Conservation (phyloP, 2,113 vertebrate species). For the Microtus montanus region DNA sequence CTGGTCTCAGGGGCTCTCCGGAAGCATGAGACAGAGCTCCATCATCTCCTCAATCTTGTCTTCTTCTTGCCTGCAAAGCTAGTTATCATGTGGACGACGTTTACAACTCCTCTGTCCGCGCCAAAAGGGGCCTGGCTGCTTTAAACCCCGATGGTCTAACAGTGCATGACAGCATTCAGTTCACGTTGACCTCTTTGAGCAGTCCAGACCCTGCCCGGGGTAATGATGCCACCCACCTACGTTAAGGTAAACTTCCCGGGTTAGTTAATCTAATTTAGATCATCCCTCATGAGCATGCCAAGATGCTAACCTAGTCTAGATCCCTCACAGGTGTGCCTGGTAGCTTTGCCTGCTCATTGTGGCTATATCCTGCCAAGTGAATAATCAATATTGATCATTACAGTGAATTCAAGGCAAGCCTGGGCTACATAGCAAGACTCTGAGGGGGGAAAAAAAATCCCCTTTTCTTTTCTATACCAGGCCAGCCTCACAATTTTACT, state of each 20-base stretch:
- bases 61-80: background rate
- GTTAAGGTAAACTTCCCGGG: background rate
- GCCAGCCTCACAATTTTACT: background rate
- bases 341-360: background rate
- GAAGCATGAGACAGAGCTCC: background rate
- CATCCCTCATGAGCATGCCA: background rate
- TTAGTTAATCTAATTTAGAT: background rate
- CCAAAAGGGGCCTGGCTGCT: background rate
- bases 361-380: no score
- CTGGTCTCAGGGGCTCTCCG: background rate
- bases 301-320: background rate
- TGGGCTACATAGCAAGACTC: background rate
- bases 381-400: background rate
- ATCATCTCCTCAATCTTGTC: background rate
- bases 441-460: accelerated
- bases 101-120: no score
- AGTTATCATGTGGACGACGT: background rate
- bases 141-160: background rate
- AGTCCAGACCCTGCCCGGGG: background rate
- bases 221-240: background rate
- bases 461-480: background rate
- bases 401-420: background rate
- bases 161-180: background rate
- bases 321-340: background rate
- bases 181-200: background rate